A percentile compares a stretch with the other conserved stretches of the same genome.
These are phyloP conservation scores for Hippocampus guttulatus DNA, from an alignment of 2,113 vertebrate species.

Conservation along the genomic window DNA sequence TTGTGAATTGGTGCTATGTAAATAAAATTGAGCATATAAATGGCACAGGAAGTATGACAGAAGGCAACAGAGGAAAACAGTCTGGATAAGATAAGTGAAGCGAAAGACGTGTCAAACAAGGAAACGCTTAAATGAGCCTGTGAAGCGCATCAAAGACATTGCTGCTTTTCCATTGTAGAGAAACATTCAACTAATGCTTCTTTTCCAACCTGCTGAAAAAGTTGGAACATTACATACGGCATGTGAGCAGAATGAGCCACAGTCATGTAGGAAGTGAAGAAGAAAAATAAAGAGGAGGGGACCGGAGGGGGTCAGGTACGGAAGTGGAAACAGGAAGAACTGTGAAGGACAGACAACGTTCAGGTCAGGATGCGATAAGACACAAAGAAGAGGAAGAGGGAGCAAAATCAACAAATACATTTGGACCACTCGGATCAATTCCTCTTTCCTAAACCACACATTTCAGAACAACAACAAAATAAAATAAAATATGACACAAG, in stretches of 20 bases:
- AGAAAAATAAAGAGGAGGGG: constrained; percentile 32
- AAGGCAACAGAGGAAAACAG: constrained; percentile 24
- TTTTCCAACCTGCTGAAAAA: background rate
- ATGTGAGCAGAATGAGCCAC: background rate
- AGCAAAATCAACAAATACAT: background rate
- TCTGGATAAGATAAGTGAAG: constrained; percentile 43
- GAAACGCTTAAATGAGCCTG: background rate
- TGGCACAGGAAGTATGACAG: background rate
- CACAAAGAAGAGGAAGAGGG: background rate
- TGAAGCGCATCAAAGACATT: background rate
- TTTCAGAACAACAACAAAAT: background rate
- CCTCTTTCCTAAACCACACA: background rate
- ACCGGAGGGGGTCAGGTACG: constrained; percentile 14
- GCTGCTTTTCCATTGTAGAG: background rate
- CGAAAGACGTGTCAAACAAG: constrained; percentile 24
- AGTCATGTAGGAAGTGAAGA: constrained; percentile 12
- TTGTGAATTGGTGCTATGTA: background rate
- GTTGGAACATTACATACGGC: background rate
- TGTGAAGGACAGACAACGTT: constrained; percentile 34
- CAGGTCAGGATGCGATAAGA: constrained; percentile 57
- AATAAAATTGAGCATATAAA: background rate
- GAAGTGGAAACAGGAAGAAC: constrained; percentile 52
- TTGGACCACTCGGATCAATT: background rate
- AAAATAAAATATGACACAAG: background rate
- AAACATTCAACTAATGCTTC: background rate